Percentiles rank a stretch among this genome's conserved stretches.
Evolutionary conservation across 2,888 invertebrate species (phyloP).

Genomic region (Amblyjoppa proteus): DNA sequence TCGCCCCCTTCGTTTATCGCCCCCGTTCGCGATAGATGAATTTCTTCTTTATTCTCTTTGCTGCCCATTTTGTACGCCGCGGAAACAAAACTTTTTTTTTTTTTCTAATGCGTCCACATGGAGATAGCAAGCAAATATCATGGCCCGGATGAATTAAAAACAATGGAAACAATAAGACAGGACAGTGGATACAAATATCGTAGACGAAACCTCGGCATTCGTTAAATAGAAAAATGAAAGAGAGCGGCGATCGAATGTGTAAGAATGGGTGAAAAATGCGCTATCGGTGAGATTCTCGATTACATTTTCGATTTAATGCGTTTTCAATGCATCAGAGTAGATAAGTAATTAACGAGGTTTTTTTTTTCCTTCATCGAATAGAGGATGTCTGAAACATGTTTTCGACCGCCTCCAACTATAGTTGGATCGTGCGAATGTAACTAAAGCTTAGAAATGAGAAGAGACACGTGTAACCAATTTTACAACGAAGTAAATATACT

Average conservation of each 20-base stretch:
- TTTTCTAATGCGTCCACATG: background rate
- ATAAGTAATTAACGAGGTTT: background rate
- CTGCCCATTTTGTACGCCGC: constrained; percentile 11
- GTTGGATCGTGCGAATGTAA: too few relatives aligned
- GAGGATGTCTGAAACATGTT: background rate
- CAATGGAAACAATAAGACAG: constrained; percentile 15
- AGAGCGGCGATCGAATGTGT: constrained; percentile 40
- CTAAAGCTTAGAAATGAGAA: constrained; percentile 13
- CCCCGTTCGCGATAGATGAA: constrained; percentile 28
- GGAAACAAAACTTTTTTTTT: constrained; percentile 30
- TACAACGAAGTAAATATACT: constrained; percentile 43
- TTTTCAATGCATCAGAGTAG: background rate
- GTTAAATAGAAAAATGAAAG: constrained; percentile 19
- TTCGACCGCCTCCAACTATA: constrained; percentile 14
- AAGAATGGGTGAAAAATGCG: constrained; percentile 27
- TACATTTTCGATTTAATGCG: background rate
- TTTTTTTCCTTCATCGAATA: background rate
- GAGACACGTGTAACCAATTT: constrained; percentile 4
- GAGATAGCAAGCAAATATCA: constrained; percentile 2
- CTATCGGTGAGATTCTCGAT: constrained; percentile 46
- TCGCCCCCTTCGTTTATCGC: background rate
- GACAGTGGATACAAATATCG: constrained; percentile 51
- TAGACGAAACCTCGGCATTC: constrained; percentile 28
- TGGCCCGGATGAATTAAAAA: constrained; percentile 26
- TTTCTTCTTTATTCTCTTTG: constrained; percentile 17